These are phyloP conservation scores for Pedetes capensis DNA, from an alignment of 2,113 vertebrate genomes.

Conservation along the genomic window DNA sequence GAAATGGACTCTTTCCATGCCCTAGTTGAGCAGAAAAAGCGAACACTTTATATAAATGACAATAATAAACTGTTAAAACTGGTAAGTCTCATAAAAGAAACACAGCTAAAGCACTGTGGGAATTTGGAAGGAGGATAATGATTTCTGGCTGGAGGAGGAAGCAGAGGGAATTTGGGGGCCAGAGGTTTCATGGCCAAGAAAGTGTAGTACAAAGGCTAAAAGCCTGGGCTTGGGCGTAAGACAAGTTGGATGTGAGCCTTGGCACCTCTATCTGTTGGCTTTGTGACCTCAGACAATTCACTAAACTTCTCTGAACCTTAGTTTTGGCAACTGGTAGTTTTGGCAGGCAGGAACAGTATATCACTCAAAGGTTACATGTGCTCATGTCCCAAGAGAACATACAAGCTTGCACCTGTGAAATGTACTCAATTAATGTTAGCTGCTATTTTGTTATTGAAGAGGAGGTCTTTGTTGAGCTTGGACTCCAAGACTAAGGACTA, in stretches of 20 bases:
- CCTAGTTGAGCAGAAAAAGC: neutral
- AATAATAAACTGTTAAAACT: neutral
- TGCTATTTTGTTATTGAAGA: neutral
- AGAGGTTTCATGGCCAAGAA: neutral
- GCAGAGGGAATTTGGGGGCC: neutral
- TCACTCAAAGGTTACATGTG: neutral
- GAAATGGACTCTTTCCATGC: neutral
- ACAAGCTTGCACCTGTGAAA: neutral
- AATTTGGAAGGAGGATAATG: neutral
- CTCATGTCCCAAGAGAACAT: neutral
- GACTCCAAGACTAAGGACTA: neutral
- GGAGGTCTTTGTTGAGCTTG: neutral
- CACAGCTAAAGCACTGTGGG: neutral
- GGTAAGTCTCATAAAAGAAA: neutral
- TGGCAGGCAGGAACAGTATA: neutral
- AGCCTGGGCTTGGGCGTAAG: neutral
- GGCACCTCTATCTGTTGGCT: neutral
- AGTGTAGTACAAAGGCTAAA: neutral
- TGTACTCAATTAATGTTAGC: neutral
- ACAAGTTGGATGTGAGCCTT: neutral
- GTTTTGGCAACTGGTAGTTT: neutral
- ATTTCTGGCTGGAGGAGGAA: conserved; percentile 21
- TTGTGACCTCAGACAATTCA: neutral
- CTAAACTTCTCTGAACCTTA: neutral
- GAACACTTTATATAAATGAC: neutral